Evolutionary conservation across 2,113 vertebrate species (phyloP).

Genomic region (Pangasianodon hypophthalmus): DNA sequence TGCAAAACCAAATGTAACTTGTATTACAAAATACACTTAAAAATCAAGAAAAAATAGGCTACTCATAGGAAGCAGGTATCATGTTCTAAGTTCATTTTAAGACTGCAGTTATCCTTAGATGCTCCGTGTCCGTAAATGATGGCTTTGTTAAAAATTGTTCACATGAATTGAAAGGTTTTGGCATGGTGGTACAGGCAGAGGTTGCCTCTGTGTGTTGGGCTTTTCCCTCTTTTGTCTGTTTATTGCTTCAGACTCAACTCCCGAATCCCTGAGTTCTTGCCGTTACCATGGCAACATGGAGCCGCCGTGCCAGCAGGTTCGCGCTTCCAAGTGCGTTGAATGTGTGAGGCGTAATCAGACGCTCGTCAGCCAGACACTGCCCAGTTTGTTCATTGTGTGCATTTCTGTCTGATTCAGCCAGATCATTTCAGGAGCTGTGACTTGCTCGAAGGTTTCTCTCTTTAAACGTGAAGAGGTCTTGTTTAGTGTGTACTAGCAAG

Average conservation of each 20-base stretch:
- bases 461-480: neutral
- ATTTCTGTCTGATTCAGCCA: conserved; percentile 10
- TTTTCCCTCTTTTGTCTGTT: conserved; percentile 44
- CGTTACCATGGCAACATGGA: conserved; percentile 56
- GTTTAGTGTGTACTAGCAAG: neutral
- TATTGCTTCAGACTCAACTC: conserved; percentile 53
- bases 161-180: conserved; percentile 4
- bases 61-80: neutral
- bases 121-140: neutral
- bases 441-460: neutral
- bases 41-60: neutral
- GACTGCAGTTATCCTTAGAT: neutral
- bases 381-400: conserved; percentile 50
- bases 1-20: neutral
- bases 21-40: neutral
- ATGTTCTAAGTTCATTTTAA: neutral
- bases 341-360: conserved; percentile 53
- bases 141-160: conserved; percentile 10
- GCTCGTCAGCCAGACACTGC: conserved; percentile 51
- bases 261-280: conserved; percentile 52
- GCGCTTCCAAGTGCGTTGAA: conserved; percentile 43
- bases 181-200: neutral
- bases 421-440: conserved; percentile 11
- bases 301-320: conserved; percentile 52
- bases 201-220: conserved; percentile 27